Evolutionary conservation across 2,888 invertebrate species (phyloP).

Genomic region (Herminia tarsipennalis): DNA sequence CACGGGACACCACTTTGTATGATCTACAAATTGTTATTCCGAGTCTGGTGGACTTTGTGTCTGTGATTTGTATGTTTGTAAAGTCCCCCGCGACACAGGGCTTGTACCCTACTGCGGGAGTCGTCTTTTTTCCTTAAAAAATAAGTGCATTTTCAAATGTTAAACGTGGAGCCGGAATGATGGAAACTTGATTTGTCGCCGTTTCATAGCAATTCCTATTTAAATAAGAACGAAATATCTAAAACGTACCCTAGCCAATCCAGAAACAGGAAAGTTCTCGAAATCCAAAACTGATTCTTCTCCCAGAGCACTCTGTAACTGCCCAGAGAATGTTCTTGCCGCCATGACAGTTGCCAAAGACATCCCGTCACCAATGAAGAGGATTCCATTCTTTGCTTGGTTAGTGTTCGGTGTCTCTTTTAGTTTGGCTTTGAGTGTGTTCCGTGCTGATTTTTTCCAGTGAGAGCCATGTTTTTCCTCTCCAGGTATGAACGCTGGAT

Average conservation of each 20-base stretch:
- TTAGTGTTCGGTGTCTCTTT: conserved; percentile 60
- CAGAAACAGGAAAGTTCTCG: conserved; percentile 89
- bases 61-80: too few species aligned
- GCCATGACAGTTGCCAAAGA: conserved; percentile 91
- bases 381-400: conserved; percentile 88
- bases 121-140: too few species aligned
- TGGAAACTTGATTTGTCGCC: too few species aligned
- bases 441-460: conserved; percentile 67
- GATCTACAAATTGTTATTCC: too few species aligned
- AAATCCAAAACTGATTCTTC: conserved; percentile 88
- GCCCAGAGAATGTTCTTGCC: conserved; percentile 88
- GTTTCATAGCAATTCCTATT: too few species aligned
- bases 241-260: conserved; percentile 87
- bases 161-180: too few species aligned
- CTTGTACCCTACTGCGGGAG: too few species aligned
- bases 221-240: neutral
- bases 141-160: too few species aligned
- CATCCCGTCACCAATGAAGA: conserved; percentile 91
- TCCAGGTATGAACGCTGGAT: conserved; percentile 65
- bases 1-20: too few species aligned
- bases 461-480: conserved; percentile 74
- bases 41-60: too few species aligned
- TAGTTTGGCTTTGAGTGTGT: conserved; percentile 64
- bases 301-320: conserved; percentile 82
- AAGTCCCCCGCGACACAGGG: too few species aligned